Percentiles rank a stretch among this genome's conserved stretches.
Conservation (phyloP, 2,113 vertebrate genomes). For the Hemiscyllium ocellatum region DNA sequence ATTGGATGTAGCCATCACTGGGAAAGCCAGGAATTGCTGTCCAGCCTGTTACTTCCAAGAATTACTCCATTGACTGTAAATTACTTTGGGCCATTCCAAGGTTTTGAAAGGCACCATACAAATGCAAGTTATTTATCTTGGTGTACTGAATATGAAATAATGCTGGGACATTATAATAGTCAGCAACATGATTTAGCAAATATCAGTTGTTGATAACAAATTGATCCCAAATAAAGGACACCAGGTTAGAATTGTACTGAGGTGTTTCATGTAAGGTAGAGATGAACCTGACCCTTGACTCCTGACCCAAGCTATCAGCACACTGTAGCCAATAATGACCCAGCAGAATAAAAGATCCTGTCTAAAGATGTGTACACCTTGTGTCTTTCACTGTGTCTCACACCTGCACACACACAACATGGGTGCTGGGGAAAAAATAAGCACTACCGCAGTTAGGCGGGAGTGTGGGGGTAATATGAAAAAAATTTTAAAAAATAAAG, state of each 20-base stretch:
- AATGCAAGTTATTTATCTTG: not conserved
- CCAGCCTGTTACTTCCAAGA: too few relatives aligned
- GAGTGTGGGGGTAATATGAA: too few relatives aligned
- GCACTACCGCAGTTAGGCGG: too few relatives aligned
- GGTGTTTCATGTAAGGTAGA: too few relatives aligned
- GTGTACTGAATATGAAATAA: not conserved
- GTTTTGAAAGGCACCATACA: not conserved
- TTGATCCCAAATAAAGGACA: not conserved
- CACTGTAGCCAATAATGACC: not conserved
- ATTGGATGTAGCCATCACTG: too few relatives aligned
- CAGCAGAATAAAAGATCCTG: not conserved
- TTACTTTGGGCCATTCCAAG: not conserved
- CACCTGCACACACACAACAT: too few relatives aligned
- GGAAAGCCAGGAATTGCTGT: too few relatives aligned
- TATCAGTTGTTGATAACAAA: not conserved
- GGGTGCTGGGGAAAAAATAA: too few relatives aligned
- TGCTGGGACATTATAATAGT: not conserved
- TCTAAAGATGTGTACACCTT: too few relatives aligned
- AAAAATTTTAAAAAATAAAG: too few relatives aligned
- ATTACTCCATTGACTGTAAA: not conserved
- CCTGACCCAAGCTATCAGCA: not conserved
- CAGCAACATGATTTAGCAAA: not conserved
- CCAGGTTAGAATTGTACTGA: not conserved
- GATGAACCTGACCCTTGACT: not conserved
- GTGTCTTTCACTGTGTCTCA: too few relatives aligned